These are phyloP conservation scores for Siphonodentalium dalli DNA, from an alignment of 2,888 invertebrate genomes.

Conservation along the genomic window DNA sequence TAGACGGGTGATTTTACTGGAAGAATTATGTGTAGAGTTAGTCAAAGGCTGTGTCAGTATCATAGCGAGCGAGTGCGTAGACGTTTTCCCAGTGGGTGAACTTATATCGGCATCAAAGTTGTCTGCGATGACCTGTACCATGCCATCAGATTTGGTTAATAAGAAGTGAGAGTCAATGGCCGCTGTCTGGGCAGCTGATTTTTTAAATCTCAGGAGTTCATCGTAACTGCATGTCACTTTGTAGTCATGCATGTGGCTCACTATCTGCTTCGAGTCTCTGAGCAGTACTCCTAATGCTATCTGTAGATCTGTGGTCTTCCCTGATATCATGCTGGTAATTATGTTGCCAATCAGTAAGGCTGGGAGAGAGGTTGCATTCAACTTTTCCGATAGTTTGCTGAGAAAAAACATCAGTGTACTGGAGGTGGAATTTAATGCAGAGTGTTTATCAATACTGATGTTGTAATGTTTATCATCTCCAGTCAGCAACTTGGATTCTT, in stretches of 20 bases:
- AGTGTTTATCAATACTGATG: not conserved
- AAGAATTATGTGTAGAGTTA: no score
- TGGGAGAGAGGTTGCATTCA: conserved; percentile 1
- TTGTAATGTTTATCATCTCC: conserved; percentile 5
- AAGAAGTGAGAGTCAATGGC: not conserved
- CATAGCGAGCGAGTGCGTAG: conserved; percentile 18
- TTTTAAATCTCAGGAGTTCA: conserved; percentile 10
- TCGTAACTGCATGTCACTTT: conserved; percentile 6
- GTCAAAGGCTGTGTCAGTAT: conserved; percentile 14
- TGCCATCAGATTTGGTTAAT: not conserved
- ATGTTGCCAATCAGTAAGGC: conserved; percentile 17
- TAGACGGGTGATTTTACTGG: not conserved
- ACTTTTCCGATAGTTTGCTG: conserved; percentile 3
- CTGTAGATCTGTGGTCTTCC: conserved; percentile 8
- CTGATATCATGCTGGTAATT: not conserved
- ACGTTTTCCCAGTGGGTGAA: conserved; percentile 16
- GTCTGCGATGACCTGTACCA: conserved; percentile 4
- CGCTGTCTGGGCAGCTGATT: conserved; percentile 11
- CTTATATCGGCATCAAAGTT: conserved; percentile 20
- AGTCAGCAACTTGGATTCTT: conserved; percentile 3
- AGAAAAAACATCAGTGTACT: conserved; percentile 10
- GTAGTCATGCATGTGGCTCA: not conserved
- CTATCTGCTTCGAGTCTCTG: conserved; percentile 11
- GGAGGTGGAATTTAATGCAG: not conserved
- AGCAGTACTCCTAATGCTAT: conserved; percentile 11